A percentile compares a stretch with the other conserved stretches of the same genome.
Conservation (phyloP, 2,113 vertebrate species). For the Taurulus bubalis region DNA sequence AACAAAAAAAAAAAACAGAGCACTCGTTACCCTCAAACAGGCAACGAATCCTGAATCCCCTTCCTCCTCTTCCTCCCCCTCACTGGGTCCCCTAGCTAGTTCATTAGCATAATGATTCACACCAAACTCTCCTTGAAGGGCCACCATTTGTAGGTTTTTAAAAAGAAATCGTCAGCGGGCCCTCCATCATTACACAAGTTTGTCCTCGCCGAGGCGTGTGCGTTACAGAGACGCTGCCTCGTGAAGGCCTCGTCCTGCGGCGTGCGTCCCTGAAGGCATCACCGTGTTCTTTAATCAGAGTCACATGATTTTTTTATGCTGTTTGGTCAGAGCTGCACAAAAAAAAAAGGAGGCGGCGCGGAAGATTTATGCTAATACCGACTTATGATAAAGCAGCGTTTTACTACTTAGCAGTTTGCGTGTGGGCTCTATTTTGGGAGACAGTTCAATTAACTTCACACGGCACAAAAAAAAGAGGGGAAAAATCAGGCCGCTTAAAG, state of each 20-base stretch:
- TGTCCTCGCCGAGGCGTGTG: slow-evolving; percentile 49
- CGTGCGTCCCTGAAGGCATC: slow-evolving; percentile 42
- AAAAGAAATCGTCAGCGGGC: slow-evolving; percentile 61
- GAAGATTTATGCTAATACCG: slow-evolving; percentile 59
- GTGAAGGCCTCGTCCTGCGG: slow-evolving; percentile 40
- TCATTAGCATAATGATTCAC: slow-evolving; percentile 84
- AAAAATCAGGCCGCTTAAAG: slow-evolving; percentile 71
- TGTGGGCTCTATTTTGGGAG: slow-evolving; percentile 69
- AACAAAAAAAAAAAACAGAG: slow-evolving; percentile 12
- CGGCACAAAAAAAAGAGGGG: slow-evolving; percentile 36
- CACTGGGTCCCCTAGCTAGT: slow-evolving; percentile 79
- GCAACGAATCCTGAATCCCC: slow-evolving; percentile 60
- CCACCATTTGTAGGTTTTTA: slow-evolving; percentile 75
- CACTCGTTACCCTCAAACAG: slow-evolving; percentile 71
- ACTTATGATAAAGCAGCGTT: slow-evolving; percentile 57
- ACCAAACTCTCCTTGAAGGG: slow-evolving; percentile 76
- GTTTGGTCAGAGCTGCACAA: slow-evolving; percentile 28
- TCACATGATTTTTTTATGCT: slow-evolving; percentile 37
- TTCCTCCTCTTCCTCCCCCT: slow-evolving; percentile 73
- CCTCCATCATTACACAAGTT: slow-evolving; percentile 64
- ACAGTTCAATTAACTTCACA: slow-evolving; percentile 75
- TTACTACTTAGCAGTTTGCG: slow-evolving; percentile 62
- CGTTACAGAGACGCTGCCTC: slow-evolving; percentile 16
- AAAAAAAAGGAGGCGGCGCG: slow-evolving; percentile 40
- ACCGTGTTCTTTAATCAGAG: slow-evolving; percentile 51